These are phyloP conservation scores for Hystrix brachyura DNA, from an alignment of 2,113 vertebrate genomes.

Conservation along the genomic window DNA sequence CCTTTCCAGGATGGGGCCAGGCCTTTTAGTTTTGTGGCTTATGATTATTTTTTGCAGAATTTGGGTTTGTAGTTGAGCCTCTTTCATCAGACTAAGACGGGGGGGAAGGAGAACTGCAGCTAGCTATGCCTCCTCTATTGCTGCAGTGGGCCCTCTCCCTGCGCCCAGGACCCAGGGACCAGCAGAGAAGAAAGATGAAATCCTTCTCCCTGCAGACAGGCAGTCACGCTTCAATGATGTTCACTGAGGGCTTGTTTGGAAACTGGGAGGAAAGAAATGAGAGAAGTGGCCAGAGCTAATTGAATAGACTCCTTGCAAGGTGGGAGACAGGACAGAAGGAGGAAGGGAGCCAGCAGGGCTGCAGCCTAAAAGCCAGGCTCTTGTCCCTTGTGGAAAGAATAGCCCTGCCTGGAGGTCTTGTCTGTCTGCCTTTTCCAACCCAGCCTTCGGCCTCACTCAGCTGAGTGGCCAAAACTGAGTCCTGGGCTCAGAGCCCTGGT, in stretches of 20 bases:
- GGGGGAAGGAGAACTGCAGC: constrained; percentile 71
- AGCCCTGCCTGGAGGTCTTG: not conserved
- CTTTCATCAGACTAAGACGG: constrained; percentile 67
- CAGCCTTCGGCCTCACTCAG: constrained; percentile 34
- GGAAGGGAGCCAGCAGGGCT: not conserved
- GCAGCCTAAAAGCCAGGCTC: constrained; percentile 44
- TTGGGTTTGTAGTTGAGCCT: constrained; percentile 78
- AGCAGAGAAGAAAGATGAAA: constrained; percentile 83
- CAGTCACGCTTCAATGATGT: constrained; percentile 88
- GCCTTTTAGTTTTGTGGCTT: constrained; percentile 78
- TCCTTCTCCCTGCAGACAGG: constrained; percentile 77
- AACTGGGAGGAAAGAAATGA: constrained; percentile 81
- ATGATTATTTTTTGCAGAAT: constrained; percentile 64
- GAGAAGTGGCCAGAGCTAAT: not conserved
- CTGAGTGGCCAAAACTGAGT: constrained; percentile 25
- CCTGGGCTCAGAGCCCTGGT: not conserved
- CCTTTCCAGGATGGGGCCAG: constrained; percentile 60
- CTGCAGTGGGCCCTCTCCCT: not conserved
- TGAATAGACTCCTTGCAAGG: constrained; percentile 71
- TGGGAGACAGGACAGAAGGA: constrained; percentile 27
- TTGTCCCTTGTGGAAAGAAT: not conserved
- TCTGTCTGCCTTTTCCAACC: constrained; percentile 59
- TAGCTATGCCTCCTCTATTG: constrained; percentile 8
- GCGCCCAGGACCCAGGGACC: constrained; percentile 74
- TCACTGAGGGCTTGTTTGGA: constrained; percentile 89